Evolutionary conservation across 2,797 vertebrate genomes (phyloP).

Genomic region (Onychomys arenicola): DNA sequence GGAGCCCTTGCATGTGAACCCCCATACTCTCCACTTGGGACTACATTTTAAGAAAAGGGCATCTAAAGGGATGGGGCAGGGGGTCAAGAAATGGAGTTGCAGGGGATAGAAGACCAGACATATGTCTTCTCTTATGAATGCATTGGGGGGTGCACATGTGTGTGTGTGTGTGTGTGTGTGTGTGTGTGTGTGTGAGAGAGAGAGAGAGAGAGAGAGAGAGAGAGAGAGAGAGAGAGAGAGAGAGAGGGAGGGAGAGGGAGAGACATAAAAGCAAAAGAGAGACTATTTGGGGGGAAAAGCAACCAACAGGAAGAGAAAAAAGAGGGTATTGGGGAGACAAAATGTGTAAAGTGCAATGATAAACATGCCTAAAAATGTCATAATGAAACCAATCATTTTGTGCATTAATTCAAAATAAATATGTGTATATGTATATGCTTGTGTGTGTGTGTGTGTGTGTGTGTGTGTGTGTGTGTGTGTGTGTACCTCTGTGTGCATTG

Average conservation of each 20-base stretch:
- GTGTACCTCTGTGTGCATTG: fast-evolving
- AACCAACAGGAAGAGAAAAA: neutral
- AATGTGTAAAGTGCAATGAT: too few relatives aligned
- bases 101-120: neutral
- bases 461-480: too few relatives aligned
- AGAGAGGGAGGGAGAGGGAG: too few relatives aligned
- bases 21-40: too few relatives aligned
- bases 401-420: neutral
- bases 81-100: too few relatives aligned
- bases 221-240: too few relatives aligned
- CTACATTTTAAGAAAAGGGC: neutral
- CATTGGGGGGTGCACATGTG: too few relatives aligned
- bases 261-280: neutral
- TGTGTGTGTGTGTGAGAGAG: too few relatives aligned
- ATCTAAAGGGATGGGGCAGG: neutral
- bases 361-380: neutral
- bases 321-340: too few relatives aligned
- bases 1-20: neutral
- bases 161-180: neutral
- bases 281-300: neutral
- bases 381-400: neutral
- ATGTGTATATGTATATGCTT: too few relatives aligned
- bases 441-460: neutral
- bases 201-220: too few relatives aligned
- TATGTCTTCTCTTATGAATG: neutral